Conservation (phyloP, 2,888 invertebrate species). For the Synergus japonicus region DNA sequence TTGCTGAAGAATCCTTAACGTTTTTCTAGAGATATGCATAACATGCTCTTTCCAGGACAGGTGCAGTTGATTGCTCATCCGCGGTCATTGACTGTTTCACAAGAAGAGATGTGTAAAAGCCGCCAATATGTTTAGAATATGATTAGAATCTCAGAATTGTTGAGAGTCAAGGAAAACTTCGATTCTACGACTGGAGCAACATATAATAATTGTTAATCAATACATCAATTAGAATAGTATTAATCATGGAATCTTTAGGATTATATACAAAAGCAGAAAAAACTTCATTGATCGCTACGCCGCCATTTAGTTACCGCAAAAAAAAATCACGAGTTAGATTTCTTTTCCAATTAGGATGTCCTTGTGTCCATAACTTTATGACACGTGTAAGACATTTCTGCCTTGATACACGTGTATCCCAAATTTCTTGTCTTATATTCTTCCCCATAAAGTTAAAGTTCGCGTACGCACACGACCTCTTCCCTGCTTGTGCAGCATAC, state of each 20-base stretch:
- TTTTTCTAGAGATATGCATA: too few species aligned
- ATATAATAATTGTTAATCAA: background rate
- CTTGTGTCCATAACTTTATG: conserved; percentile 33
- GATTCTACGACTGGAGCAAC: background rate
- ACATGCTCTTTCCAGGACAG: too few species aligned
- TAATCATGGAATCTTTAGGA: background rate
- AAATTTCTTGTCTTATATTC: conserved; percentile 53
- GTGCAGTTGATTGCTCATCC: too few species aligned
- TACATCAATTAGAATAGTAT: too few species aligned
- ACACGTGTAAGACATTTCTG: conserved; percentile 56
- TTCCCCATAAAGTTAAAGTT: background rate
- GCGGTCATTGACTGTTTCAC: too few species aligned
- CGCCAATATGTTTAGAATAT: too few species aligned
- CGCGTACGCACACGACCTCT: background rate
- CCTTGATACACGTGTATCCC: conserved; percentile 56
- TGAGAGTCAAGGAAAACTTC: too few species aligned
- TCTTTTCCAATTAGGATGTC: conserved; percentile 30
- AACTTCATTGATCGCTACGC: background rate
- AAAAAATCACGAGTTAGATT: conserved; percentile 18
- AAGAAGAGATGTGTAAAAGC: too few species aligned
- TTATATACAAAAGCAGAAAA: background rate
- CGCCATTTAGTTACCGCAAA: background rate
- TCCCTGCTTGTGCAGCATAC: conserved; percentile 20
- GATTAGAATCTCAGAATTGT: too few species aligned
- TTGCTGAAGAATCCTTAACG: background rate